Conservation (phyloP, 2,888 invertebrate species). For the Papilio gigon region DNA sequence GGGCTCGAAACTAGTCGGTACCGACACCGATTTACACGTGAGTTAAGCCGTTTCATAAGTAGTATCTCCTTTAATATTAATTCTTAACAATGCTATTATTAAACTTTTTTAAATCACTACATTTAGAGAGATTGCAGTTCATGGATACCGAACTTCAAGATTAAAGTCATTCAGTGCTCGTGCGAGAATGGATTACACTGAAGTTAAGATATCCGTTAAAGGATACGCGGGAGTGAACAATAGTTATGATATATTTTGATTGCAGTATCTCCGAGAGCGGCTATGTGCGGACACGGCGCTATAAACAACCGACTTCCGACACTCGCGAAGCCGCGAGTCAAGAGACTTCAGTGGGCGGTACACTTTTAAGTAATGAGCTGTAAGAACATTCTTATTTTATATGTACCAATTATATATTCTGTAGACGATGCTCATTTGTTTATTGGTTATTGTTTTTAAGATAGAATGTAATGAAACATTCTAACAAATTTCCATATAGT, state of each 20-base stretch:
- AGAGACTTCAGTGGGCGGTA: slow-evolving; percentile 34
- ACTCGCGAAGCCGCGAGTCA: slow-evolving; percentile 45
- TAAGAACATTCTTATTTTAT: neutral
- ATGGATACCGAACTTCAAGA: too few species aligned
- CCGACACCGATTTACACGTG: too few species aligned
- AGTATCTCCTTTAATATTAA: too few species aligned
- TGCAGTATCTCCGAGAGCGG: slow-evolving; percentile 53
- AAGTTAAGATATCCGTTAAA: slow-evolving; percentile 45
- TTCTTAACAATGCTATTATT: too few species aligned
- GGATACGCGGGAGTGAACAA: slow-evolving; percentile 53
- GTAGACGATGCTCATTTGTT: too few species aligned
- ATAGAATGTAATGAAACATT: too few species aligned
- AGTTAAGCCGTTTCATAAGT: too few species aligned
- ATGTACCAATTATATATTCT: neutral
- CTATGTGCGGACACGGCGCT: slow-evolving; percentile 58
- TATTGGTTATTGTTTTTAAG: too few species aligned
- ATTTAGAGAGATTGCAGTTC: too few species aligned
- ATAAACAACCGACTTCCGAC: slow-evolving; percentile 64
- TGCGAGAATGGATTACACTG: slow-evolving; percentile 38
- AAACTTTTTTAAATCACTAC: too few species aligned
- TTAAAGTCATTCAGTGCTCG: neutral
- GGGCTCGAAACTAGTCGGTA: too few species aligned
- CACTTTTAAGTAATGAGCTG: slow-evolving; percentile 23
- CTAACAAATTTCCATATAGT: too few species aligned
- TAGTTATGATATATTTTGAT: slow-evolving; percentile 57